A percentile compares a stretch with the other conserved stretches of the same genome.
Conservation (phyloP, 2,113 vertebrate genomes). For the Neoarius graeffei region DNA sequence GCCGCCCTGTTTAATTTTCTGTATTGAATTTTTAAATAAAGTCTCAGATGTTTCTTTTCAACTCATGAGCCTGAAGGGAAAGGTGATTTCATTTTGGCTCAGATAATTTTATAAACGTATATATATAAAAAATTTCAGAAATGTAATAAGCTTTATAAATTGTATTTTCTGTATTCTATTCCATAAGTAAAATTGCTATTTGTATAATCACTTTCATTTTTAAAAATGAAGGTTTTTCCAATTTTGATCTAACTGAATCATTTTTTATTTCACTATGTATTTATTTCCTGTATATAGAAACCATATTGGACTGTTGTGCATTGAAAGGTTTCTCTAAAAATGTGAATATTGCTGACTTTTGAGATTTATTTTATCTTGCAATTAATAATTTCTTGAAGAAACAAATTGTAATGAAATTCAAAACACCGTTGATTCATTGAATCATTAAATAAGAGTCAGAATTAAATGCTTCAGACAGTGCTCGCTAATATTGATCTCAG, state of each 20-base stretch:
- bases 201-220: not conserved
- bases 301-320: too few relatives aligned
- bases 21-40: not conserved
- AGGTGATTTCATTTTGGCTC: not conserved
- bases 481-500: too few relatives aligned
- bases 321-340: too few relatives aligned
- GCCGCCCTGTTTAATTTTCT: too few relatives aligned
- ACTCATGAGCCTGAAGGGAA: not conserved
- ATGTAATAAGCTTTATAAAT: not conserved
- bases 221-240: not conserved
- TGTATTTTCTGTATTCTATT: not conserved
- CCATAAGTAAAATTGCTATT: not conserved
- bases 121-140: not conserved
- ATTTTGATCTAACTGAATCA: not conserved
- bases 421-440: too few relatives aligned
- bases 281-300: not conserved
- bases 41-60: not conserved
- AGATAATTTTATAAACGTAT: not conserved
- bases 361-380: too few relatives aligned
- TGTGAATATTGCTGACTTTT: too few relatives aligned
- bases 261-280: not conserved
- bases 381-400: too few relatives aligned
- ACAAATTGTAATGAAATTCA: too few relatives aligned
- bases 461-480: too few relatives aligned
- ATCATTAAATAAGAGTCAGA: too few relatives aligned